phyloP scores from a whole-genome alignment of 2,113 vertebrate species.

The Ia io region DNA sequence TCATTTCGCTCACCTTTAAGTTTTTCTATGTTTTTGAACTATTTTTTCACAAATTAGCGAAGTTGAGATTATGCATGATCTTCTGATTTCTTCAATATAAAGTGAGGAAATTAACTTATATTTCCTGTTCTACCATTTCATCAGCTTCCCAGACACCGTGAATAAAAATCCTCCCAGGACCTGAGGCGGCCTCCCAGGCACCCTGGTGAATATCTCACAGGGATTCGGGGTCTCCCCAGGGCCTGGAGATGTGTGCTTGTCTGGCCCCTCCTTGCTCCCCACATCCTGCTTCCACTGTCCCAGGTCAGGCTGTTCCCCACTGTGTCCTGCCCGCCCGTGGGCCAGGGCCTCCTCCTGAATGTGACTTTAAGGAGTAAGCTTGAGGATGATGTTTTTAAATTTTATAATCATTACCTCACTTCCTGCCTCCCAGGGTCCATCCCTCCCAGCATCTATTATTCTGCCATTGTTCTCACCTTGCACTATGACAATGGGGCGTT shows the following conservation, averaged over 20 bases:
- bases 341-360: slow-evolving; percentile 58
- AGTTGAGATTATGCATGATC: background rate
- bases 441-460: slow-evolving; percentile 81
- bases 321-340: background rate
- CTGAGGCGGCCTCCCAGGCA: background rate
- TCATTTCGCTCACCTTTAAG: background rate
- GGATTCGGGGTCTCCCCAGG: background rate
- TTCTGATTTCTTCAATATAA: background rate
- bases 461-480: slow-evolving; percentile 84
- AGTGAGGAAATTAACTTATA: background rate
- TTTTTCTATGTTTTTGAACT: background rate
- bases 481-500: slow-evolving; percentile 83
- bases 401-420: slow-evolving; percentile 88
- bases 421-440: slow-evolving; percentile 69
- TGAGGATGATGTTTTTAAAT: slow-evolving; percentile 81
- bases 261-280: background rate
- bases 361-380: slow-evolving; percentile 85
- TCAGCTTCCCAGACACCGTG: background rate
- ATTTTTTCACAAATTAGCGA: background rate
- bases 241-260: background rate
- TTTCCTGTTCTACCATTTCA: background rate
- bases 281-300: background rate
- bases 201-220: background rate
- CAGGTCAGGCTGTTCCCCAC: background rate
- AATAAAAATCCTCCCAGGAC: background rate